Evolutionary conservation across 2,888 invertebrate genomes (phyloP).

Genomic region (Agrotis clavis): DNA sequence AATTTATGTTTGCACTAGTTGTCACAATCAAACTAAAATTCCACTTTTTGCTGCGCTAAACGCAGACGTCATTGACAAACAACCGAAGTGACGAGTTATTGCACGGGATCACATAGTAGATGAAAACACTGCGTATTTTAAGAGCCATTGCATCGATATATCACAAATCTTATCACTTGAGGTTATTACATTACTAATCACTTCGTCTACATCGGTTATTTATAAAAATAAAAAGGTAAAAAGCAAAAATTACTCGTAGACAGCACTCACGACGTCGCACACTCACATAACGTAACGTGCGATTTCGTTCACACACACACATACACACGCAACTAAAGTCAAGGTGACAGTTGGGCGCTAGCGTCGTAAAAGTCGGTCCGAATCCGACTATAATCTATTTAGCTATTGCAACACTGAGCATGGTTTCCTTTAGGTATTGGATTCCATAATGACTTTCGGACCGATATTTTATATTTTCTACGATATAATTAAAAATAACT

Average conservation of each 20-base stretch:
- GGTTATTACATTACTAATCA: slow-evolving; percentile 86
- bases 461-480: slow-evolving; percentile 1
- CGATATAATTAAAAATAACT: background rate
- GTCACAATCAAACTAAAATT: slow-evolving; percentile 90
- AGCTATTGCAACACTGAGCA: slow-evolving; percentile 62
- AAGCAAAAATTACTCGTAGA: slow-evolving; percentile 89
- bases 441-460: slow-evolving; percentile 27
- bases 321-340: slow-evolving; percentile 63
- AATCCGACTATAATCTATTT: slow-evolving; percentile 50
- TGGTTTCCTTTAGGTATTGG: background rate
- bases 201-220: slow-evolving; percentile 84
- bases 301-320: slow-evolving; percentile 83
- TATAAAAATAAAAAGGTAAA: slow-evolving; percentile 90
- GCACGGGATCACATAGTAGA: slow-evolving; percentile 88
- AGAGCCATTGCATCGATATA: slow-evolving; percentile 85
- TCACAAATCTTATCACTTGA: slow-evolving; percentile 89
- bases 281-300: slow-evolving; percentile 88
- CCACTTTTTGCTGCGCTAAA: slow-evolving; percentile 91
- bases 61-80: slow-evolving; percentile 91
- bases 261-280: slow-evolving; percentile 90
- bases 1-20: slow-evolving; percentile 89
- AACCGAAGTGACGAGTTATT: slow-evolving; percentile 90
- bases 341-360: slow-evolving; percentile 82
- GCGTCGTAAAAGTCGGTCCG: slow-evolving; percentile 70
- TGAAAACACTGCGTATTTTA: slow-evolving; percentile 87